Conservation (phyloP, 2,113 vertebrate species). For the Mus spicilegus region DNA sequence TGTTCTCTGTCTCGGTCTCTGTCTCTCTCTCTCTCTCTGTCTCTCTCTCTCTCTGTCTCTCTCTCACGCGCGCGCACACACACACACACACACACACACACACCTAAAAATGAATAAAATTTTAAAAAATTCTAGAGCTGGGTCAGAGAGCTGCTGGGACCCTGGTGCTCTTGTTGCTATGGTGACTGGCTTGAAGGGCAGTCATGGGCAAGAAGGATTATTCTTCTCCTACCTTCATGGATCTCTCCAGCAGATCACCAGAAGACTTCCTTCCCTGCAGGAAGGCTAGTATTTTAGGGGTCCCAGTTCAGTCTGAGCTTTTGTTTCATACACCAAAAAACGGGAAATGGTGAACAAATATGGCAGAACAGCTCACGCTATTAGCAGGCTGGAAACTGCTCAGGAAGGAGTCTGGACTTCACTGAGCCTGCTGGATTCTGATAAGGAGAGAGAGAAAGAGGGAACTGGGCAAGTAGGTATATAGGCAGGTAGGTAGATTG, state of each 20-base stretch:
- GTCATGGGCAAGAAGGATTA: background rate
- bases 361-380: background rate
- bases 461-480: background rate
- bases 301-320: conserved; percentile 19
- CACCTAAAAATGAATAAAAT: background rate
- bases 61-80: too few relatives aligned
- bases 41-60: too few relatives aligned
- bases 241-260: background rate
- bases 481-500: too few relatives aligned
- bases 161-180: background rate
- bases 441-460: background rate
- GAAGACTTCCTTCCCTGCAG: background rate
- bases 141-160: background rate
- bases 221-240: background rate
- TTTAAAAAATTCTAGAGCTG: background rate
- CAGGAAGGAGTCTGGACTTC: background rate
- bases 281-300: background rate
- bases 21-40: too few relatives aligned
- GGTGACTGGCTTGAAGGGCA: background rate
- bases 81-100: background rate
- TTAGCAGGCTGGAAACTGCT: background rate
- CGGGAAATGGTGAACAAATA: background rate
- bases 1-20: background rate
- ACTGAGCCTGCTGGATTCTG: background rate
- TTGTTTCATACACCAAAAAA: background rate